A percentile compares a stretch with the other conserved stretches of the same genome.
Conservation (phyloP, 2,888 invertebrate species). For the Vanessa cardui region DNA sequence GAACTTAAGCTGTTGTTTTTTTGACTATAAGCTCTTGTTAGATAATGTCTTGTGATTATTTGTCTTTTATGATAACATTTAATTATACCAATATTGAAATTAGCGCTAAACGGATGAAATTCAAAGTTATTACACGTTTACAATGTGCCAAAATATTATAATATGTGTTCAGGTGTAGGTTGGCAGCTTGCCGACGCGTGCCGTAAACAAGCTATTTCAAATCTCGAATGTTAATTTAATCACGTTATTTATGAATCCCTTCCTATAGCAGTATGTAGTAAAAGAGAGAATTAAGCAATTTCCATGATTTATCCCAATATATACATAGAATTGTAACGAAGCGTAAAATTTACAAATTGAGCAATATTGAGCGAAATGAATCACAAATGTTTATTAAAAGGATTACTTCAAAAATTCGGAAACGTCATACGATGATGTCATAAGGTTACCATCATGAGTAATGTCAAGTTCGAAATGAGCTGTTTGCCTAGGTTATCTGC, state of each 20-base stretch:
- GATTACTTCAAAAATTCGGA: constrained; percentile 13
- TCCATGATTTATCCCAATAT: neutral
- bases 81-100: neutral
- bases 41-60: constrained; percentile 2
- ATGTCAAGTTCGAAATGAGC: constrained; percentile 44
- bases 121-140: constrained; percentile 60
- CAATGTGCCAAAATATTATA: constrained; percentile 73
- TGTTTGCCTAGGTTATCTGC: constrained; percentile 50
- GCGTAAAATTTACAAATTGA: neutral
- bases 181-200: constrained; percentile 73
- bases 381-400: neutral
- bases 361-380: neutral
- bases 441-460: constrained; percentile 47
- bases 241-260: constrained; percentile 58
- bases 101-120: constrained; percentile 39
- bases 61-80: constrained; percentile 4
- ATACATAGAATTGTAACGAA: neutral
- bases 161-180: constrained; percentile 71
- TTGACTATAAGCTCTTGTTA: neutral
- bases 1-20: neutral
- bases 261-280: constrained; percentile 33
- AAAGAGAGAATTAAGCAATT: neutral
- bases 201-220: constrained; percentile 82
- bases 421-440: constrained; percentile 46
- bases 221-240: constrained; percentile 65